Evolutionary conservation across 2,797 vertebrate species (phyloP), one percentile per base, ranked within the genome.

Genomic region (Cheirogaleus major): DNA sequence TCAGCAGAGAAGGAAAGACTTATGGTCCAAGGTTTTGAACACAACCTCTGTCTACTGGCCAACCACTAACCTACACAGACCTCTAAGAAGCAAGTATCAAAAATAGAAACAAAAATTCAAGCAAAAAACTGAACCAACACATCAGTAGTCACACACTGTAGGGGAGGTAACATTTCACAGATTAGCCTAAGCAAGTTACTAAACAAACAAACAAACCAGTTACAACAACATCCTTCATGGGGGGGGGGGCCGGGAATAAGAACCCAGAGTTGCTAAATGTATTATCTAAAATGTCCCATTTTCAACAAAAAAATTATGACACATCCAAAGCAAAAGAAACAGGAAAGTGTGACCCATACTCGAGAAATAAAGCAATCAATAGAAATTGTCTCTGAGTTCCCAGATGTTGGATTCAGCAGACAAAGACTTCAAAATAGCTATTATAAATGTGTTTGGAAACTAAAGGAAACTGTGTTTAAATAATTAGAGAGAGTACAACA

Each of bases 251-350:
- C 8, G 2, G 32, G 50, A 79, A 80, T 41, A 38, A 75, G 25
- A 85, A 89, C n/a, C 9, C 22, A 92, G 48, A 81, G 17, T 55
- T 27, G 18, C n/a, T 76, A 38, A 48, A 22, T 70, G 43, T 50
- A 35, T 83, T 48, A 73, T 30, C 15, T 67, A 61, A 93, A 84
- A 79, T 70, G 9, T 89, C 6, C 7, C 32, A 43, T 65, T 92
- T 95, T 70, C 23, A 86, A 92, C 38, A 63, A 61, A 52, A 79
- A 90, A 89, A 82, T 41, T 63, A 82, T 82, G 67, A 78, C 35
- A 59, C 63, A 81, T 65, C 9, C 11, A 80, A 59, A 79, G 41
- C 75, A 87, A 81, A 59, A 79, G 41, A 82, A 87, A 78, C 1
- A 69, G 32, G 45, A 79, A 79, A 93, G 11, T 43, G 5, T 48